Evolutionary conservation across 2,888 invertebrate species (phyloP).

Genomic region (Entomobrya multifasciata): DNA sequence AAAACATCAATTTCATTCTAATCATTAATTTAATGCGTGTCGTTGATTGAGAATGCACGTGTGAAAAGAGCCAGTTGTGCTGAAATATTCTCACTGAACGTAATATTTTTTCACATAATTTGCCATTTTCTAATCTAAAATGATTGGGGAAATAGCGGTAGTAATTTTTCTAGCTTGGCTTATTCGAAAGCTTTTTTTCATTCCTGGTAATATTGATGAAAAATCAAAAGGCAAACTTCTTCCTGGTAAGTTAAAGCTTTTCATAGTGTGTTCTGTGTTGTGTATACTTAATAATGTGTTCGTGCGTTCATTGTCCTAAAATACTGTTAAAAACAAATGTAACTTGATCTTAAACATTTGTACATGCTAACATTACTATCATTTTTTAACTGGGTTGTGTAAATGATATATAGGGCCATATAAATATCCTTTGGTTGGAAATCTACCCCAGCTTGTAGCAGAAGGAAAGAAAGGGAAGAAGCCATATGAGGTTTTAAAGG

Average conservation of each 20-base stretch:
- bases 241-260: conserved; percentile 60
- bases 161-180: conserved; percentile 48
- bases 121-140: neutral
- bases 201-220: conserved; percentile 18
- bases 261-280: too few species aligned
- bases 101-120: neutral
- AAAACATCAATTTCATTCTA: too few species aligned
- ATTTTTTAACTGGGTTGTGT: too few species aligned
- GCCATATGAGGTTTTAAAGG: conserved; percentile 68
- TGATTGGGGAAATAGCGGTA: conserved; percentile 33
- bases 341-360: too few species aligned
- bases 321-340: too few species aligned
- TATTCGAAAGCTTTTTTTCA: conserved; percentile 50
- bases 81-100: neutral
- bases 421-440: conserved; percentile 68
- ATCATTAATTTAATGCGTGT: too few species aligned
- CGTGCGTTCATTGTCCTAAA: too few species aligned
- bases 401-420: conserved; percentile 45
- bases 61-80: neutral
- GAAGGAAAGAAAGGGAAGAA: conserved; percentile 64
- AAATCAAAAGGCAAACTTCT: conserved; percentile 55
- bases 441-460: conserved; percentile 66
- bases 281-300: too few species aligned
- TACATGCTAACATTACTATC: too few species aligned
- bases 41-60: neutral